Base-by-base conservation (phyloP, 2,797 vertebrate species). In the Hybognathus amarus region DNA sequence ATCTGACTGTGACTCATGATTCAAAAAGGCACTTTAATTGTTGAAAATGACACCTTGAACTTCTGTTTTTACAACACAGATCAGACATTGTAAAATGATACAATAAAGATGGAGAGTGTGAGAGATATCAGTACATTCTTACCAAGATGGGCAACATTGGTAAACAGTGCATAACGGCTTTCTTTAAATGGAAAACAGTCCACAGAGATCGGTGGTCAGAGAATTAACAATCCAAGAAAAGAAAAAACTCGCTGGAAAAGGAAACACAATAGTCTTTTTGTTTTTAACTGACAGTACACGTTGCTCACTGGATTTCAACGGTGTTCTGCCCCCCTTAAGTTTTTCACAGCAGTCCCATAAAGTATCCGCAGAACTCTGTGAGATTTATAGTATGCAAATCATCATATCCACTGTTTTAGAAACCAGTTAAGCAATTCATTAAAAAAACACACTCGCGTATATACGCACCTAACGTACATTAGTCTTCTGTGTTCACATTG, bases 91-190 rank as follows among this genome's bases (percentile, higher is more conserved):
- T 85, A 77, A 84, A 85, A 80, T 78, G 66, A 68, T 79, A 86
- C 79, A 80, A 42, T 77, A 74, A 56, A 82, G 61, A 87, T 18
- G 3, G 54, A 83, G 68, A 76, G 36, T 52, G 36, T n/a, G 33
- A 70, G 40, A 64, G 42, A 84, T 52, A 79, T 87, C 81, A 77
- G 40, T 84, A 88, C 85, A 88, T 87, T 88, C 83, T 79, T 85
- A 85, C 64, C 81, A 77, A 74, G 30, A 88, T 42, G 79, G 50
- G 64, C 64, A 83, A 86, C 61, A 83, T 81, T 85, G 85, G 87
- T 86, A 85, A 88, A 88, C 87, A 85, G 87, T 88, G 87, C 85
- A 88, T 86, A 82, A 74, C 83, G 79, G 85, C 80, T 84, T 84
- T 86, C 54, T 85, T 73, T 82, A 64, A 85, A 83, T 33, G 59